phyloP scores from a whole-genome alignment of 2,113 vertebrate species.

The Rhea pennata region DNA sequence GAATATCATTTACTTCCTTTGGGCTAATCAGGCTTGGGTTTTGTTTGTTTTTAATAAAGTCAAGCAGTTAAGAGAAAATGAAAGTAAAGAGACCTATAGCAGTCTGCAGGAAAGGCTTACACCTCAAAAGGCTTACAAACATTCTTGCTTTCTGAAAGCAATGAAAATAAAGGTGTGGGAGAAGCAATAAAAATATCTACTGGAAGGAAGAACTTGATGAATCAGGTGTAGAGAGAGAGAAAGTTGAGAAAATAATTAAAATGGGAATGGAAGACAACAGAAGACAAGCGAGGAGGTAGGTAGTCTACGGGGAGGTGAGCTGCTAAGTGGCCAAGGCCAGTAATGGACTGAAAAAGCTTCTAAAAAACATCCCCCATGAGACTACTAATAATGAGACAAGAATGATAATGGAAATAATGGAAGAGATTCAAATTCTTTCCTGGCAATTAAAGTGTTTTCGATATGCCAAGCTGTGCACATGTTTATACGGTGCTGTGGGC shows the following conservation, averaged over 20 bases:
- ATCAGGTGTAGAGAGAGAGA: neutral
- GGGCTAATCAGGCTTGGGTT: neutral
- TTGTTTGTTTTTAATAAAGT: neutral
- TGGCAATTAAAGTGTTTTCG: neutral
- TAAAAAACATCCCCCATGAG: neutral
- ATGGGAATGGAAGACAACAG: no score
- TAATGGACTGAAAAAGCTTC: neutral
- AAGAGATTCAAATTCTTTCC: neutral
- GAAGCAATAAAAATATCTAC: neutral
- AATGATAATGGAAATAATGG: neutral
- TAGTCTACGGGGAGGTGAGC: neutral
- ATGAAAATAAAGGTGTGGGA: neutral
- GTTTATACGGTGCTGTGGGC: neutral
- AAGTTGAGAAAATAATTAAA: neutral
- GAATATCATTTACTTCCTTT: neutral
- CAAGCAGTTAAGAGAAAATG: neutral
- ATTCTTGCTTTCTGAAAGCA: neutral
- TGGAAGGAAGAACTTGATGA: neutral
- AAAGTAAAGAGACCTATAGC: neutral
- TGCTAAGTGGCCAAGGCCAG: neutral
- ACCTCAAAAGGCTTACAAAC: neutral
- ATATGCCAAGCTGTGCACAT: neutral
- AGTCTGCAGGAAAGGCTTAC: neutral
- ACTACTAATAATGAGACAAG: neutral
- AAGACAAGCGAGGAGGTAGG: neutral